phyloP scores from a whole-genome alignment of 2,113 vertebrate species.

The Dicerorhinus sumatrensis region DNA sequence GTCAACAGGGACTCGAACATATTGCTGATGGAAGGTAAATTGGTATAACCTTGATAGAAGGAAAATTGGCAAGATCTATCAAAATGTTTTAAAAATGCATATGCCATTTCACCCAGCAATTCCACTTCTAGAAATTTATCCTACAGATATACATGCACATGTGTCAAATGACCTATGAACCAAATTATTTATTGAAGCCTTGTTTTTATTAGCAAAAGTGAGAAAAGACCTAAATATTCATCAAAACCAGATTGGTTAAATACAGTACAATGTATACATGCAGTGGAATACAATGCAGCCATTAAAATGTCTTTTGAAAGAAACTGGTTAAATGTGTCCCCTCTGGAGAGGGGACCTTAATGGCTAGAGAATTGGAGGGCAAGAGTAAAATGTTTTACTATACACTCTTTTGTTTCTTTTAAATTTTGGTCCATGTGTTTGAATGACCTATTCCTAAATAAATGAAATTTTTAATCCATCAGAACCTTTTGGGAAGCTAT shows the following conservation, averaged over 20 bases:
- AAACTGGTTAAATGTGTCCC: neutral
- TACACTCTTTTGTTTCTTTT: neutral
- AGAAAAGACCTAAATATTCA: neutral
- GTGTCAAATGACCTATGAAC: neutral
- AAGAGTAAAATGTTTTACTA: neutral
- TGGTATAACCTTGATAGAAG: neutral
- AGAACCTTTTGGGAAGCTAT: neutral
- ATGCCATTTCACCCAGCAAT: neutral
- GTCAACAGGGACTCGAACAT: neutral
- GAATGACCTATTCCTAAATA: slow-evolving; percentile 13
- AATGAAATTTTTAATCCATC: neutral
- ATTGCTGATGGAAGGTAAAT: neutral
- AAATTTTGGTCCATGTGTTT: slow-evolving; percentile 9
- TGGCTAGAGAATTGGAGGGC: neutral
- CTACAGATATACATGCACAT: neutral
- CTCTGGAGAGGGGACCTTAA: neutral
- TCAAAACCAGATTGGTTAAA: neutral
- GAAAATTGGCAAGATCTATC: neutral
- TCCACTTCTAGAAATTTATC: neutral
- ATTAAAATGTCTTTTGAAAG: neutral
- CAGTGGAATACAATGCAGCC: neutral
- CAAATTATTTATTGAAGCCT: slow-evolving; percentile 6
- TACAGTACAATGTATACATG: neutral
- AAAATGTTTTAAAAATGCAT: neutral
- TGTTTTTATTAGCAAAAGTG: slow-evolving; percentile 1